Evolutionary conservation across 2,888 invertebrate species (phyloP).

Genomic region (Caenorhabditis macrosperma): DNA sequence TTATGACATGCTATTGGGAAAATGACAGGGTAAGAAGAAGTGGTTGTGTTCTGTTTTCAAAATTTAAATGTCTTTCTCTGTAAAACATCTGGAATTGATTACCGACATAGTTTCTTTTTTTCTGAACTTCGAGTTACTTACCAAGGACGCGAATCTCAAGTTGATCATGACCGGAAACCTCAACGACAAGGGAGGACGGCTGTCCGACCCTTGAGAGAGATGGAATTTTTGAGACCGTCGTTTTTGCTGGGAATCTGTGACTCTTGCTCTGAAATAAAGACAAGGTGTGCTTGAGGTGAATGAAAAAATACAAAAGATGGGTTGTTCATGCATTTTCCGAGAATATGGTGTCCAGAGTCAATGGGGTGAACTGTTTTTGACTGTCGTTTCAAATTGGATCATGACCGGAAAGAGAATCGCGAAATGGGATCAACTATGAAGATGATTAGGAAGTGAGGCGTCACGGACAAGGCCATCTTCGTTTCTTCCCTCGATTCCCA

Average conservation of each 20-base stretch:
- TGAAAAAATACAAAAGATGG: not conserved
- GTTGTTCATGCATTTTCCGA: not conserved
- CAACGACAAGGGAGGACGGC: constrained; percentile 73
- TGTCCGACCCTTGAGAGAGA: constrained; percentile 77
- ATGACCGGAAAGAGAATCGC: constrained; percentile 20
- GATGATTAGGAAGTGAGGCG: constrained; percentile 23
- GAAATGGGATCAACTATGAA: constrained; percentile 9
- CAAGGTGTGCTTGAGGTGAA: not conserved
- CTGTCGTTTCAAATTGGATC: not conserved
- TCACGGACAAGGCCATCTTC: constrained; percentile 40
- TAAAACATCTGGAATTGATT: constrained; percentile 19
- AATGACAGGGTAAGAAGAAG: constrained; percentile 6
- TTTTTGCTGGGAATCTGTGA: constrained; percentile 63
- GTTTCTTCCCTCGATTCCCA: not conserved
- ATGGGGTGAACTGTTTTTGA: too few relatives aligned
- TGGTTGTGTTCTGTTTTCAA: constrained; percentile 1
- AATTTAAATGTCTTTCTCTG: not conserved
- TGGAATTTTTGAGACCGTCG: constrained; percentile 75
- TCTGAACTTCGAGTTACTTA: constrained; percentile 46
- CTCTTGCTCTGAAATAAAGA: constrained; percentile 60
- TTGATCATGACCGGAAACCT: constrained; percentile 70
- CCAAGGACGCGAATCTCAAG: constrained; percentile 74
- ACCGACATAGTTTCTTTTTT: not conserved
- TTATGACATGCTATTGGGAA: constrained; percentile 28
- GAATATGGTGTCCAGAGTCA: too few relatives aligned